Percentiles rank a stretch among this genome's conserved stretches.
Evolutionary conservation across 2,888 invertebrate species (phyloP).

Genomic region (Lochmaea capreae): DNA sequence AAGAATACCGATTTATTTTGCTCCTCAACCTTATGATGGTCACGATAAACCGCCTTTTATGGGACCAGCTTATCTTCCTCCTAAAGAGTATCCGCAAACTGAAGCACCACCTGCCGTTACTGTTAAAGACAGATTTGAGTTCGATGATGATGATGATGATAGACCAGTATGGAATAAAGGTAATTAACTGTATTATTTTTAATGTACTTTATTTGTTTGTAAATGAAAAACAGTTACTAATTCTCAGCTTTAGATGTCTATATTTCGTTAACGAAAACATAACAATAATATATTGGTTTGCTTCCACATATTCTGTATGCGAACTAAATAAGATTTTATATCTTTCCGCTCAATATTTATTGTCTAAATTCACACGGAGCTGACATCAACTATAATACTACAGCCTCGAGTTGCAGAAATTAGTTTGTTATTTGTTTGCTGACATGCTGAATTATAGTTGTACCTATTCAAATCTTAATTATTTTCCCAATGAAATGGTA

Average conservation of each 20-base stretch:
- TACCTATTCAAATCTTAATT: neutral
- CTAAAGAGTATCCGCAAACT: slow-evolving; percentile 37
- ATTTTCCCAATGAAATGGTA: neutral
- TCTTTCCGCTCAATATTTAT: neutral
- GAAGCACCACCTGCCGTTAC: slow-evolving; percentile 31
- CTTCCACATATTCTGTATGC: neutral
- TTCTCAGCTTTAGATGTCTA: no score
- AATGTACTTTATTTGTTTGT: no score
- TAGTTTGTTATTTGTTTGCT: neutral
- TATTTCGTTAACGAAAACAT: neutral
- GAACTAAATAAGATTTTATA: neutral
- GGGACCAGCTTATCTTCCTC: slow-evolving; percentile 56
- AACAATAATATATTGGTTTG: neutral
- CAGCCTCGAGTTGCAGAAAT: neutral
- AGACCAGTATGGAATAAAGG: slow-evolving; percentile 58
- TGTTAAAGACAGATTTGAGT: slow-evolving; percentile 28
- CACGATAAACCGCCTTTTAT: slow-evolving; percentile 52
- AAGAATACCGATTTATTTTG: slow-evolving; percentile 58
- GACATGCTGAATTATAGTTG: neutral
- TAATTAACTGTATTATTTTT: neutral
- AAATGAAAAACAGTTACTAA: no score
- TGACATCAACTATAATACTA: neutral
- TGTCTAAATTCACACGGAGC: neutral
- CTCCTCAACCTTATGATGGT: slow-evolving; percentile 57
- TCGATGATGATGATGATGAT: slow-evolving; percentile 54